Evolutionary conservation across 2,797 vertebrate species (phyloP).

Genomic region (Anguilla obscura): DNA sequence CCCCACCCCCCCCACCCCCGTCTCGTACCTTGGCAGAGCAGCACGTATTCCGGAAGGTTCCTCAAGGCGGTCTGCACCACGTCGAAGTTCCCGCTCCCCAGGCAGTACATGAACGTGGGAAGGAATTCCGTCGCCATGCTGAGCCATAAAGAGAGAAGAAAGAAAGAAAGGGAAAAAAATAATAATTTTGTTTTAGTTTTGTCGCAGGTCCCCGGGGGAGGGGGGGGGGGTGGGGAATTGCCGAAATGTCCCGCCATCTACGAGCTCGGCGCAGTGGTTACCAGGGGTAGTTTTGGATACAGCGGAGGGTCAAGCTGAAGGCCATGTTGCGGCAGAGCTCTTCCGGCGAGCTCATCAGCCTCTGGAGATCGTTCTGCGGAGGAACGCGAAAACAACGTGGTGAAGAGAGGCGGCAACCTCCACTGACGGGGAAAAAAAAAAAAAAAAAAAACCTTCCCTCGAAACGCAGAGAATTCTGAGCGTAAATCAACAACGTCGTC

Average conservation of each 20-base stretch:
- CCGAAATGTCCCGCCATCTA: too few relatives aligned
- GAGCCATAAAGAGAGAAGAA: constrained; percentile 39
- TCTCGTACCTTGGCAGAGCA: constrained; percentile 90
- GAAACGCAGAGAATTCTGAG: too few relatives aligned
- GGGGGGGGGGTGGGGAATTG: not conserved
- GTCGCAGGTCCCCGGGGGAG: too few relatives aligned
- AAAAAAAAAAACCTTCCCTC: too few relatives aligned
- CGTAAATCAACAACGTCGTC: too few relatives aligned
- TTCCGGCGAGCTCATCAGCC: constrained; percentile 90
- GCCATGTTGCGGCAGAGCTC: constrained; percentile 93
- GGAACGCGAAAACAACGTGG: not conserved
- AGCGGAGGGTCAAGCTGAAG: constrained; percentile 89
- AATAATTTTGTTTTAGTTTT: too few relatives aligned
- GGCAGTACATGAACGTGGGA: constrained; percentile 96
- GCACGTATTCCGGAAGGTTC: constrained; percentile 93
- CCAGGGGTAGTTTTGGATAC: constrained; percentile 94
- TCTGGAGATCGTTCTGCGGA: constrained; percentile 88
- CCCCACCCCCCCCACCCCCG: too few relatives aligned
- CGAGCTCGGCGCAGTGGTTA: constrained; percentile 53
- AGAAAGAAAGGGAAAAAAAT: too few relatives aligned
- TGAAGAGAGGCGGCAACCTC: too few relatives aligned
- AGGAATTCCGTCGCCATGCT: constrained; percentile 92
- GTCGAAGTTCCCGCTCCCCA: constrained; percentile 92
- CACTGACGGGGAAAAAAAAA: too few relatives aligned
- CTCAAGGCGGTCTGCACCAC: constrained; percentile 93